Evolutionary conservation across 2,797 vertebrate species (phyloP), one percentile per base, ranked within the genome.

Genomic region (Sternarchorhynchus goeldii): DNA sequence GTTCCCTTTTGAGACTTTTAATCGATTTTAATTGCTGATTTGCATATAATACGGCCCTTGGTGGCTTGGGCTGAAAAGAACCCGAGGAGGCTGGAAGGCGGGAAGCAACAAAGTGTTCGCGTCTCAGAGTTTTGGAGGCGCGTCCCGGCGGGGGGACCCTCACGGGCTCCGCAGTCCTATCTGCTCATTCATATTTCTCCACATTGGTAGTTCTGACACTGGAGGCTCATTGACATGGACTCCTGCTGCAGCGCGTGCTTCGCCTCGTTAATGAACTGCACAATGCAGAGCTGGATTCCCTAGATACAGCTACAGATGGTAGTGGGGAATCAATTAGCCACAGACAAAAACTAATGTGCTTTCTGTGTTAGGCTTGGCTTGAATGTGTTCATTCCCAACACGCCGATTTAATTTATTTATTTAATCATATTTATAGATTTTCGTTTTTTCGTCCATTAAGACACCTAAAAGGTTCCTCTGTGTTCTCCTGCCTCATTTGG

Each of bases 1-100:
- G 1, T 34, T 65, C 34, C 41, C 57, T 31, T 60, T 62, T 50
- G 57, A 68, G 66, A 31, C 57, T 72, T 77, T 25, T 56, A 68
- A 81, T 77, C 77, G 70, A 73, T 69, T 73, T 73, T 70, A 76
- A 75, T 78, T 75, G 80, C 67, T 50, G 36, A 73, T 79, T 73
- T 78, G 34, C 10, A 29, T 59, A 62, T 59, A 62, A 36, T 53
- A 32, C 55, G 1, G 34, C 57, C 68, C 50, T 39, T 20, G 12
- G 36, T 53, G 39, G 29, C 25, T 60, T 2, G n/a, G 29, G 32
- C 56, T 53, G 21, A 36, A 72, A 55, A 75, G 20, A 39, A 7
- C 29, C 57, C 10, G 7, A 17, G 8, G 62, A 71, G 66, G 50
- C 45, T 25, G 31, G 36, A 58, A 66, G 53, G 59, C 67, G 8